Evolutionary conservation across 2,113 vertebrate genomes (phyloP), one percentile per base, ranked within the genome.

Genomic region (Rhea pennata): DNA sequence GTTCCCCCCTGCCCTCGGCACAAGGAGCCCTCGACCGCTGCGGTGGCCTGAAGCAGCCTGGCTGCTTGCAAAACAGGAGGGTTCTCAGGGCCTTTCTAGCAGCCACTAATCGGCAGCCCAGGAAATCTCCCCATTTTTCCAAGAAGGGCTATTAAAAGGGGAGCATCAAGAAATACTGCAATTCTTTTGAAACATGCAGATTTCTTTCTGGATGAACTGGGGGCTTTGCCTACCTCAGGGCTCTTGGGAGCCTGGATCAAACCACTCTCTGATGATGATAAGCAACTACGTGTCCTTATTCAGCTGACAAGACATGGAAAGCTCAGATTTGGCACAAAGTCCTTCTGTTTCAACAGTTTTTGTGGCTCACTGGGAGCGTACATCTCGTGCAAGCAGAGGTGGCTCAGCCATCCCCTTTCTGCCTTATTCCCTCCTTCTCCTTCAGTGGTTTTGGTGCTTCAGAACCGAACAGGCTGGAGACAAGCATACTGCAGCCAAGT

Each of bases 301-400:
- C 62, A 94, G 31, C 22, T 50, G 70, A 81, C 21, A 61, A 42
- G 74, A 84, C 15, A 58, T 0, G 1, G 58, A 92, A 72, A 92
- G 73, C 65, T 87, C 61, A 70, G 56, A 81, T 48, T 16, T 19
- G 79, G 59, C 61, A 81, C 20, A 1, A 82, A 91, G 64, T 74
- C 36, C 26, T 70, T 69, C 69, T 59, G 42, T 59, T 48, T 39
- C 62, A 94, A n/a, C n/a, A 70, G 13, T 61, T 92, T 76, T 61
- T 0, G 1, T 11, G 27, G 59, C 33, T 59, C 40, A 10, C 40
- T 54, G 44, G 36, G 64, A 12, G 15, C 14, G 53, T 59, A 14
- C 36, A 36, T 85, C 71, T 59, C 65, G 58, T 1, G 9, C 66
- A 73, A 27, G 2, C 0, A 0, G 58, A 79, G 36, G 40, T 66